phyloP scores from a whole-genome alignment of 2,888 invertebrate genomes.

The Uropetala carovei region DNA sequence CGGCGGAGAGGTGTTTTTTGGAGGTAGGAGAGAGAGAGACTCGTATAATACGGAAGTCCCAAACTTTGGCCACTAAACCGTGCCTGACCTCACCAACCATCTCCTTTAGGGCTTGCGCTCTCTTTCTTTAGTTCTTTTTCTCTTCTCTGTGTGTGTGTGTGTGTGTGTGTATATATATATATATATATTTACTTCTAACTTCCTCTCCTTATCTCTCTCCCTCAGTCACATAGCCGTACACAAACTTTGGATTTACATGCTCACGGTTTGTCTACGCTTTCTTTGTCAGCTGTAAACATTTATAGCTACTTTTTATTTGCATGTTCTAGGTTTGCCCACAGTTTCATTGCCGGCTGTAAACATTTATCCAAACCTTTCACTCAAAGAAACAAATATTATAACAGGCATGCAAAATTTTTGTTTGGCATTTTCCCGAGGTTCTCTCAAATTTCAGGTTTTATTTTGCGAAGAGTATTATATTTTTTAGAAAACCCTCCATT shows the following conservation, averaged over 20 bases:
- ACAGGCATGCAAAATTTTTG: too few relatives aligned
- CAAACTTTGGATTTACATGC: too few relatives aligned
- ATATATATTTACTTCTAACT: background rate
- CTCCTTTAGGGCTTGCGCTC: background rate
- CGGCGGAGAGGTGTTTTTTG: background rate
- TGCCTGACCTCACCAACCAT: conserved; percentile 62
- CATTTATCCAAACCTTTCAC: background rate
- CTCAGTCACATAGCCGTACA: too few relatives aligned
- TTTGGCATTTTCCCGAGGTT: too few relatives aligned
- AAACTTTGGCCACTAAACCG: conserved; percentile 53
- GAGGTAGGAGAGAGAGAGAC: background rate
- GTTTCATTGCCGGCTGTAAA: background rate
- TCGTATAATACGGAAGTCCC: conserved; percentile 42
- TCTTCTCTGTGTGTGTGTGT: too few relatives aligned
- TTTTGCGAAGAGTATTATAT: too few relatives aligned
- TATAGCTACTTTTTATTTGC: background rate
- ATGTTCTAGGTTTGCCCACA: background rate
- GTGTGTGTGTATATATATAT: too few relatives aligned
- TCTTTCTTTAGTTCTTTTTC: background rate
- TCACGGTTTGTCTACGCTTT: too few relatives aligned
- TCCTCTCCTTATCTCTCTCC: background rate
- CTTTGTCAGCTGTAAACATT: too few relatives aligned
- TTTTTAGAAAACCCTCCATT: too few relatives aligned
- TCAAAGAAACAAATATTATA: too few relatives aligned
- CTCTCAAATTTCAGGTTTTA: too few relatives aligned